Conservation (phyloP, 2,797 vertebrate genomes). For the Galago senegalensis region DNA sequence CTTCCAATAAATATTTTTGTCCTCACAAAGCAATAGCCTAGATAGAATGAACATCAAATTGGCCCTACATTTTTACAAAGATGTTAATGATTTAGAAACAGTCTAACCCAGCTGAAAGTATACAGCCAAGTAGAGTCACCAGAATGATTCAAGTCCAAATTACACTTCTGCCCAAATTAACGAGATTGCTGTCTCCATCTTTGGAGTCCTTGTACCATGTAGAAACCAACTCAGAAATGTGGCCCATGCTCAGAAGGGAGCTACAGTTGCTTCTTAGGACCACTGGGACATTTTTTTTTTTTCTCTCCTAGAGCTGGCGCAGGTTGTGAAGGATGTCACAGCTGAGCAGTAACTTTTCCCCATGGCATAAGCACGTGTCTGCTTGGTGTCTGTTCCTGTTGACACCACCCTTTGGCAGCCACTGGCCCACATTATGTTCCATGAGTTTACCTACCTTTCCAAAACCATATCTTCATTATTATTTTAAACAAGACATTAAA, state of each 20-base stretch:
- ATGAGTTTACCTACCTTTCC: neutral
- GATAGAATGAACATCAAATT: neutral
- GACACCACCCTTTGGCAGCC: neutral
- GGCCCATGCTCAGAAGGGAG: neutral
- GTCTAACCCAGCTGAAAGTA: neutral
- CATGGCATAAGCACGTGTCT: neutral
- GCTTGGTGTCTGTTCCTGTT: neutral
- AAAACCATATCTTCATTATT: neutral
- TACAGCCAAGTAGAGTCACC: neutral
- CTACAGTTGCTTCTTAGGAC: neutral
- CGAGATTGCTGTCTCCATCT: neutral
- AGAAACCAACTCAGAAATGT: neutral
- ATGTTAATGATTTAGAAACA: neutral
- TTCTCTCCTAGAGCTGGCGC: neutral
- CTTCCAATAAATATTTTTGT: neutral
- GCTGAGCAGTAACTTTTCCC: neutral
- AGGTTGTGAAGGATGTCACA: neutral
- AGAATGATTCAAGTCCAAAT: constrained; percentile 5
- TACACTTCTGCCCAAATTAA: neutral
- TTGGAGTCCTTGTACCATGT: neutral
- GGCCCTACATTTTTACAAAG: neutral
- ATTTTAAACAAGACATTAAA: constrained; percentile 54
- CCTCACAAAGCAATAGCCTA: neutral
- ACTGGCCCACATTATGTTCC: neutral
- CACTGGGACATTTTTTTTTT: neutral